These are phyloP conservation scores for Cotesia glomerata DNA, from an alignment of 1,140 invertebrate genomes.

Conservation along the genomic window DNA sequence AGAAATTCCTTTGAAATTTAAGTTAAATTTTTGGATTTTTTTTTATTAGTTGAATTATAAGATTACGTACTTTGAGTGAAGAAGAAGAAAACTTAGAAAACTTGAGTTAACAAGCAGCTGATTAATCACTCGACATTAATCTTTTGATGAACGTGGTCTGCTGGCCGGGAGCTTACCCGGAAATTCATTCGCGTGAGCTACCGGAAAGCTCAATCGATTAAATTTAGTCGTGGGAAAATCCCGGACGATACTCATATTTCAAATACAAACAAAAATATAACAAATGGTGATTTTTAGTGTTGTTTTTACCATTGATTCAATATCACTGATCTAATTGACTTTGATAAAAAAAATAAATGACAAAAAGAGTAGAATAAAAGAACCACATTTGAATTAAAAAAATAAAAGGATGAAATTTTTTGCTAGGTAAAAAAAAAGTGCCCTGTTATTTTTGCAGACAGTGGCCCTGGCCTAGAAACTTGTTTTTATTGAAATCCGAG, in stretches of 20 bases:
- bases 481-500: conserved; percentile 30
- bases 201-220: not conserved
- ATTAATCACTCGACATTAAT: not conserved
- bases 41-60: no score
- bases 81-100: not conserved
- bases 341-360: not conserved
- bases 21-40: no score
- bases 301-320: not conserved
- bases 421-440: not conserved
- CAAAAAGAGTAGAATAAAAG: no score
- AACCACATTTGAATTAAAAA: no score
- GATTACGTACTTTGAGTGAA: no score
- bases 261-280: no score
- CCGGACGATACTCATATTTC: not conserved
- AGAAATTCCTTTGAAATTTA: no score
- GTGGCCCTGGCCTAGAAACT: conserved; percentile 37
- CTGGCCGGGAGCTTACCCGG: not conserved
- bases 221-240: not conserved
- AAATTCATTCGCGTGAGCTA: conserved; percentile 1
- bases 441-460: not conserved
- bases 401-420: not conserved
- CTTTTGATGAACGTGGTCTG: not conserved
- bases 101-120: not conserved
- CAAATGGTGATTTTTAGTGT: not conserved
- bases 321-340: not conserved